These are phyloP conservation scores for Austrofundulus limnaeus DNA, from an alignment of 2,113 vertebrate species.

Conservation along the genomic window DNA sequence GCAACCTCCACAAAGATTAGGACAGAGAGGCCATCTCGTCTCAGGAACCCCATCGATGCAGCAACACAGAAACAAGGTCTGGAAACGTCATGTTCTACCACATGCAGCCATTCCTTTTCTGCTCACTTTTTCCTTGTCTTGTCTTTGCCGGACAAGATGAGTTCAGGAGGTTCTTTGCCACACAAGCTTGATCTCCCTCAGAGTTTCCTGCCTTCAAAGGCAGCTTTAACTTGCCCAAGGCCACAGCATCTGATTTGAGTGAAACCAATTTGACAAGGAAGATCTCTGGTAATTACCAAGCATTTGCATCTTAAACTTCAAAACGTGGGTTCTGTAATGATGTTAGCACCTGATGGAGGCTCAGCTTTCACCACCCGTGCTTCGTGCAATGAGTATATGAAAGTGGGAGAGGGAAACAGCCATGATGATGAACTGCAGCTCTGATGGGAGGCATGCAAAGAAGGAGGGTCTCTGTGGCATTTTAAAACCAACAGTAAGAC, in stretches of 20 bases:
- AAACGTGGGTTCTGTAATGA: slow-evolving; percentile 51
- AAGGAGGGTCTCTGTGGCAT: slow-evolving; percentile 46
- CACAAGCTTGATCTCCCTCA: slow-evolving; percentile 47
- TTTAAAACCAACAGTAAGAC: slow-evolving; percentile 62
- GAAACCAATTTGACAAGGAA: slow-evolving; percentile 53
- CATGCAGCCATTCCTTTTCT: slow-evolving; percentile 33
- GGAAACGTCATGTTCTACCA: slow-evolving; percentile 56
- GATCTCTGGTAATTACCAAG: slow-evolving; percentile 45
- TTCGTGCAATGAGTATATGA: slow-evolving; percentile 37
- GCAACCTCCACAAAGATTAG: slow-evolving; percentile 60
- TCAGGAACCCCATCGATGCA: slow-evolving; percentile 64
- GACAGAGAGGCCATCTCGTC: slow-evolving; percentile 67
- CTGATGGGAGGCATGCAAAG: slow-evolving; percentile 46
- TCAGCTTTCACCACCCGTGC: slow-evolving; percentile 59
- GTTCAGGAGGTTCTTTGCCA: slow-evolving; percentile 55
- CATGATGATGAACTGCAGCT: slow-evolving; percentile 44
- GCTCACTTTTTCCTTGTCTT: slow-evolving; percentile 21
- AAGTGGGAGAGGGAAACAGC: slow-evolving; percentile 19
- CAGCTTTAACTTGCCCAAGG: slow-evolving; percentile 44
- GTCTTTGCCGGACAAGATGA: slow-evolving; percentile 28
- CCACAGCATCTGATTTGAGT: slow-evolving; percentile 53
- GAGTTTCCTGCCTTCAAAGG: slow-evolving; percentile 58
- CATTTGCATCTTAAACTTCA: slow-evolving; percentile 49
- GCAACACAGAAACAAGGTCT: slow-evolving; percentile 58
- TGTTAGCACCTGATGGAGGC: slow-evolving; percentile 58